Evolutionary conservation across 2,888 invertebrate species (phyloP), one percentile per base, ranked within the genome.

Genomic region (Geophilus truncorum): DNA sequence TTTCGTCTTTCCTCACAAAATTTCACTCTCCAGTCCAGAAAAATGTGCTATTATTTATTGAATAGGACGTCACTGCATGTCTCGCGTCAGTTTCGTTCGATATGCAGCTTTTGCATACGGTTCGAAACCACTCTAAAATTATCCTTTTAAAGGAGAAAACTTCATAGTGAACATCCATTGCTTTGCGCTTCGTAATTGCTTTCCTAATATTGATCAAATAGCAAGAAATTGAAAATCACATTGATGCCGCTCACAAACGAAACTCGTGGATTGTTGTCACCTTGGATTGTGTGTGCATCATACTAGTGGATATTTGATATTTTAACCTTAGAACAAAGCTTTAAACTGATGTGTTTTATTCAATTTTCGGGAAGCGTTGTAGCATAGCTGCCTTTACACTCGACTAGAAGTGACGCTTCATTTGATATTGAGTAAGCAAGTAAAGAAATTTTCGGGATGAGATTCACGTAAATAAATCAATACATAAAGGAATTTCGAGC

Each of bases 121-220:
- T 18, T 51, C 18, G 51, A 51, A 70, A 28, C 70, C 70, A 28
- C 70, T 70, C 70, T 70, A 25, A 23, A 70, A 70, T 70, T 70
- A 70, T 70, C 70, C 25, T 10, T 3, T 70, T 70, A 70, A 70
- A 70, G n/a, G 70, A 23, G 70, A 70, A 70, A 70, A 70, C 70
- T 70, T 70, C 70, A 70, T 28, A 70, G 28, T 70, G 70, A 70
- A 51, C 18, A 51, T 51, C 51, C 51, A 51, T 25, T 45, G 5
- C 45, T 7, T 45, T 45, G 45, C n/a, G n/a, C n/a, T n/a, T n/a
- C n/a, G n/a, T n/a, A n/a, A n/a, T n/a, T n/a, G n/a, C n/a, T n/a
- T n/a, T n/a, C n/a, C n/a, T n/a, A n/a, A n/a, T n/a, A n/a, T n/a
- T n/a, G n/a, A n/a, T n/a, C n/a, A n/a, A n/a, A n/a, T n/a, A n/a